Evolutionary conservation across 2,888 invertebrate genomes (phyloP).

Genomic region (Vannuccia rotundouncinata): DNA sequence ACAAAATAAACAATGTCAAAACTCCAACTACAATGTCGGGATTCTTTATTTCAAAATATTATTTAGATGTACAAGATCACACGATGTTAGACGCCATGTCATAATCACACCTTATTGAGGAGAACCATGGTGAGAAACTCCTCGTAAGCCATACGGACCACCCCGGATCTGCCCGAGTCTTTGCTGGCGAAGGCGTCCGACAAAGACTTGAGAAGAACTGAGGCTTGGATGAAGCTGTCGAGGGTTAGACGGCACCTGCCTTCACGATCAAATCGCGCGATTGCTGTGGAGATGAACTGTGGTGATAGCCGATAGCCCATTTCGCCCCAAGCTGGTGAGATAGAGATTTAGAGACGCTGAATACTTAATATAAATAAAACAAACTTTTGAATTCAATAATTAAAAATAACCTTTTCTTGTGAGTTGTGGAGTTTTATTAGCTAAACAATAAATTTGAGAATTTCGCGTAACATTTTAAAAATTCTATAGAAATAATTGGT

Average conservation of each 20-base stretch:
- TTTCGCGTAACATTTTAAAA: too few species aligned
- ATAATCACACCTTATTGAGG: constrained; percentile 41
- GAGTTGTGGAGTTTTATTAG: too few species aligned
- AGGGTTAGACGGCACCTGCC: constrained; percentile 66
- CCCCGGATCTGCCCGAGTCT: constrained; percentile 72
- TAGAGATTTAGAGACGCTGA: neutral
- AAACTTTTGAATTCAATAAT: too few species aligned
- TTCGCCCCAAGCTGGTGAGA: constrained; percentile 66
- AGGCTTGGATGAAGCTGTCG: constrained; percentile 78
- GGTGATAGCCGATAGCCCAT: constrained; percentile 81
- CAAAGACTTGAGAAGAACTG: constrained; percentile 71
- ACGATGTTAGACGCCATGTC: too few species aligned
- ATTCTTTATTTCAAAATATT: too few species aligned
- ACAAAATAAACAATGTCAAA: too few species aligned
- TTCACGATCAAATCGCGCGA: constrained; percentile 66
- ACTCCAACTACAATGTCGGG: too few species aligned
- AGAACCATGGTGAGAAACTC: constrained; percentile 79
- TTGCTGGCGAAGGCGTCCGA: constrained; percentile 73
- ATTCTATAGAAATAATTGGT: too few species aligned
- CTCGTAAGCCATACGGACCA: constrained; percentile 78
- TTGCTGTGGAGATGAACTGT: constrained; percentile 68
- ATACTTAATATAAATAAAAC: too few species aligned
- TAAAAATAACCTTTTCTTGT: too few species aligned
- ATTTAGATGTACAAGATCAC: too few species aligned
- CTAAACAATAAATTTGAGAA: too few species aligned